Evolutionary conservation across 1,140 invertebrate genomes (phyloP), one percentile per base, ranked within the genome.

Genomic region (Frieseomelitta varia): DNA sequence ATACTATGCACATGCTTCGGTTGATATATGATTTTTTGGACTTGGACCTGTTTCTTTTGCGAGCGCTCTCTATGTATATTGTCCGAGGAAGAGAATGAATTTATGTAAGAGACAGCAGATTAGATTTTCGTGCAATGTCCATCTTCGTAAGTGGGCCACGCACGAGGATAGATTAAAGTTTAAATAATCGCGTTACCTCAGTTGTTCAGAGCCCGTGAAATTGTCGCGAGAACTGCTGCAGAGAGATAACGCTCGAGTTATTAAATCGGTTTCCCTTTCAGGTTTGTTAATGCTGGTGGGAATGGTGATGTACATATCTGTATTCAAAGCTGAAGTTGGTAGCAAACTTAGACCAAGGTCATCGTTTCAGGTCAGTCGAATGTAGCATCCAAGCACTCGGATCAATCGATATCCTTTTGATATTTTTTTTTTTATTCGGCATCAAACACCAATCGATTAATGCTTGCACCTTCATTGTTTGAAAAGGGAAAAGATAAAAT

Each of bases 251-350:
- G 39, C 15, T 78, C 11, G 3, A 39, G 58, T 67, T 79, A 84
- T 80, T 80, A 72, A 84, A 73, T 67, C 56, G 24, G 34, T 87
- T 87, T 72, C 81, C 77, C 74, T 92, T 95, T 96, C 94, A 98
- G 98, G 98, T 92, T 95, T 99, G 61, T 95, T 98, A 77, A 98
- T 98, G 97, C 96, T 98, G 78, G 97, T 97, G 79, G 98, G 97
- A 34, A 96, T 98, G 91, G 97, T 99, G 86, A 97, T 98, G 95
- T 99, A 98, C 96, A 98, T 99, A 95, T 98, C 98, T 19, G 97
- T 98, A 76, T 97, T 99, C 91, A 98, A 98, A 94, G 96, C 98
- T 0, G 98, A 98, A 96, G 96, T 98, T 24, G 97, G 97, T 8
- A 97, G 97, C 82, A 99, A 98, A 94, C 94, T 98, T 55, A 95